Conservation (phyloP, 2,888 invertebrate species). For the Rhagonycha lutea region DNA sequence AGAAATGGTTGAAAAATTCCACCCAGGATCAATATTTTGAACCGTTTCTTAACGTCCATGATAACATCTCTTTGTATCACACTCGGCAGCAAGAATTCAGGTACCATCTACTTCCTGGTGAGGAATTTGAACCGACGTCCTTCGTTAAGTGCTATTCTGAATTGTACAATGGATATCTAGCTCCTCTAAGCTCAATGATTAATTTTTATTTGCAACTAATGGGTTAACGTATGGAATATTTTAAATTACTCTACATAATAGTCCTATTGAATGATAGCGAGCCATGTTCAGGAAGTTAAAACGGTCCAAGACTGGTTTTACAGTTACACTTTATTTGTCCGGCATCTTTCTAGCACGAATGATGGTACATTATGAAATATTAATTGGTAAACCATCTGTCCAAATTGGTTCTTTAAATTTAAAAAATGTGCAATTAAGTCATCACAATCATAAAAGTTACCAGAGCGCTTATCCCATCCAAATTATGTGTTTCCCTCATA, state of each 20-base stretch:
- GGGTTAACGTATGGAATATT: background rate
- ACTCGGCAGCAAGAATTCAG: background rate
- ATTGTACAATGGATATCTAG: background rate
- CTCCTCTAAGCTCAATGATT: background rate
- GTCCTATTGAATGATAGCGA: background rate
- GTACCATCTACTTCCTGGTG: background rate
- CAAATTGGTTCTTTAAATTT: background rate
- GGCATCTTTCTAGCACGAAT: background rate
- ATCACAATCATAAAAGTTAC: background rate
- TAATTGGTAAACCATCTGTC: background rate
- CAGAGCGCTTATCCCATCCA: background rate
- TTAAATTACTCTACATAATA: background rate
- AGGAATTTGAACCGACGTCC: background rate
- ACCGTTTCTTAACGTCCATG: background rate
- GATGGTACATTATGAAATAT: background rate
- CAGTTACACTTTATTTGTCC: background rate
- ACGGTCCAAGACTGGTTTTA: background rate
- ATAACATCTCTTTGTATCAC: background rate
- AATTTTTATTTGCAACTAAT: background rate
- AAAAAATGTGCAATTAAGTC: background rate
- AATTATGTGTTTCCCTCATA: background rate
- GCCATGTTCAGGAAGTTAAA: background rate
- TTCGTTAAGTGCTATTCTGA: background rate
- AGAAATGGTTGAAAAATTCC: too few species aligned
- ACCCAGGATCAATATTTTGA: background rate